A percentile compares a stretch with the other conserved stretches of the same genome.
Conservation (phyloP, 2,888 invertebrate species). For the Plutella xylostella region DNA sequence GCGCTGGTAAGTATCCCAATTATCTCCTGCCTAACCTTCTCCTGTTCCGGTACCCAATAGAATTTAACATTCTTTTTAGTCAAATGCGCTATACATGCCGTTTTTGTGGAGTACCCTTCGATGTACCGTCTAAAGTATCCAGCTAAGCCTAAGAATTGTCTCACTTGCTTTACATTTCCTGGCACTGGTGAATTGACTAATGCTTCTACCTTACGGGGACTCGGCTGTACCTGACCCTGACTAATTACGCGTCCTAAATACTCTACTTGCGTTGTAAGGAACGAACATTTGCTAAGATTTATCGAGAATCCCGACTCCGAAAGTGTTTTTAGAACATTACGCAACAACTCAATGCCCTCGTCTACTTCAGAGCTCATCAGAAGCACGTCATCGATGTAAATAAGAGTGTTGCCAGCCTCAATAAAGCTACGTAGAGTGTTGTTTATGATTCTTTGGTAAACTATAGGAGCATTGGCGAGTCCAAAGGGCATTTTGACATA, state of each 20-base stretch:
- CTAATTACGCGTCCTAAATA: neutral
- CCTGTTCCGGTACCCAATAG: conserved; percentile 1
- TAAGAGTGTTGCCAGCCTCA: neutral
- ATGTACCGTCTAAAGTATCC: conserved; percentile 4
- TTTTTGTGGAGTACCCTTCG: neutral
- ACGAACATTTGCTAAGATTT: neutral
- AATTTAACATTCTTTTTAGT: neutral
- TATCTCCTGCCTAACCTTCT: neutral
- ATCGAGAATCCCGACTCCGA: conserved; percentile 1
- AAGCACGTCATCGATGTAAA: neutral
- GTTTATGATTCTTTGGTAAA: neutral
- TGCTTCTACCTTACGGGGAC: conserved; percentile 3
- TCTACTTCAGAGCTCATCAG: neutral
- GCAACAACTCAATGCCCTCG: neutral
- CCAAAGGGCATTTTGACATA: neutral
- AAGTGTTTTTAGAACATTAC: neutral
- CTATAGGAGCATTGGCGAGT: neutral
- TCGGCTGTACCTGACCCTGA: conserved; percentile 1
- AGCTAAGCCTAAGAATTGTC: conserved; percentile 5
- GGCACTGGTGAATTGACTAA: neutral
- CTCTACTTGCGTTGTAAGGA: neutral
- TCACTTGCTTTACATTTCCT: neutral
- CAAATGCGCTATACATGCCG: neutral
- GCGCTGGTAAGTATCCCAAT: conserved; percentile 1
- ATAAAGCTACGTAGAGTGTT: neutral